These are phyloP conservation scores for Cydia pomonella DNA, from an alignment of 1,140 invertebrate genomes.

Conservation along the genomic window DNA sequence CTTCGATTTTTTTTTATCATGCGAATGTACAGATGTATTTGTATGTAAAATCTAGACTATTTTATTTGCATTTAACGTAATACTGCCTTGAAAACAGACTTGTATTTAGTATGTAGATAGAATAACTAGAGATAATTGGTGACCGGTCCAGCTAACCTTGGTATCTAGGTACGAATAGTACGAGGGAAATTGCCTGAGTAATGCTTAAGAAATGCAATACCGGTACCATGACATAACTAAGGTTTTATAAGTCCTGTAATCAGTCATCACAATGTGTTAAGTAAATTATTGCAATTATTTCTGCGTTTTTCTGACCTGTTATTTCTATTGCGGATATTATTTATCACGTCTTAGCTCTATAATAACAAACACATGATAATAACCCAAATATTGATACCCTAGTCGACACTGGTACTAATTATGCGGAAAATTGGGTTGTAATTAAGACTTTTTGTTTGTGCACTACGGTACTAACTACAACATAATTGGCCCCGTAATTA, in stretches of 20 bases:
- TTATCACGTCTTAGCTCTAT: not conserved
- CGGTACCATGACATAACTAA: constrained; percentile 38
- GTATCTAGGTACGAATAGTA: constrained; percentile 38
- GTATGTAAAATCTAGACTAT: not conserved
- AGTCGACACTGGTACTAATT: too few species aligned
- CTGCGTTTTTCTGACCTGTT: not conserved
- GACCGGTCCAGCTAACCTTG: constrained; percentile 50
- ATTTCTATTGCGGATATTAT: constrained; percentile 1
- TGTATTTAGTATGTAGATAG: constrained; percentile 35
- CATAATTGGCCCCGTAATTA: too few species aligned
- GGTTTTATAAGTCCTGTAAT: constrained; percentile 6
- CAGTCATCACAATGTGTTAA: constrained; percentile 8
- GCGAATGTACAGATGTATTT: too few species aligned
- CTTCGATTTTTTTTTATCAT: too few species aligned
- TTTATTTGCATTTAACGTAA: constrained; percentile 23
- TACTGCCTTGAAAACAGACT: not conserved
- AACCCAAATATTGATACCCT: not conserved
- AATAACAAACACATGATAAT: not conserved
- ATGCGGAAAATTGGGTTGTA: too few species aligned
- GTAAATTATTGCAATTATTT: constrained; percentile 20
- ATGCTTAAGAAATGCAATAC: constrained; percentile 40
- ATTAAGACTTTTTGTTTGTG: too few species aligned
- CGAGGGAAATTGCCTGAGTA: constrained; percentile 49
- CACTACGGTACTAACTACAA: too few species aligned
- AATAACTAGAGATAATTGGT: constrained; percentile 52